These are phyloP conservation scores for Sinhomidia bicolor DNA, from an alignment of 2,888 invertebrate genomes.

Conservation along the genomic window DNA sequence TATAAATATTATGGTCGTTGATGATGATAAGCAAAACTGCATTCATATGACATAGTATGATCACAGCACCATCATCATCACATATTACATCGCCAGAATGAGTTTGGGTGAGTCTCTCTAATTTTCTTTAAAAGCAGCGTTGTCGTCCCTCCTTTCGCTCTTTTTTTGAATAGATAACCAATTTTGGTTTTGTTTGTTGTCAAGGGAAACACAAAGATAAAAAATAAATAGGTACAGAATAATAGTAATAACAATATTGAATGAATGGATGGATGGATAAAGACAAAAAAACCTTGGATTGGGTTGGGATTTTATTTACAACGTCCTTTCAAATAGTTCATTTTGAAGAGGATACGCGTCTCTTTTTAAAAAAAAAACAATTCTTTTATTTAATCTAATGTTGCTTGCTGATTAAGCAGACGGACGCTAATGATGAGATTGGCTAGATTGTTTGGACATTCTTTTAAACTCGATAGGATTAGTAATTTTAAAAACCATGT, in stretches of 20 bases:
- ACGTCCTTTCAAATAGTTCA: background rate
- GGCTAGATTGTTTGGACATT: background rate
- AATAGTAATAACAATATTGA: background rate
- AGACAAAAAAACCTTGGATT: background rate
- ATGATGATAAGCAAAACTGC: background rate
- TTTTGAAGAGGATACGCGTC: constrained; percentile 3
- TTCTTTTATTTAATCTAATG: no score
- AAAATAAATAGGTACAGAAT: background rate
- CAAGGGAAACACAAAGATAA: no score
- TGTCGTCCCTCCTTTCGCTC: background rate
- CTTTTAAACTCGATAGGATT: background rate
- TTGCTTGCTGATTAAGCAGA: no score
- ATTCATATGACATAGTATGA: background rate
- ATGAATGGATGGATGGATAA: no score
- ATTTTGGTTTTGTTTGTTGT: background rate
- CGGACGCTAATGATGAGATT: background rate
- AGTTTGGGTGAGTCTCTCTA: background rate
- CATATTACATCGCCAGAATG: no score
- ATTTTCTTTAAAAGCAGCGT: background rate
- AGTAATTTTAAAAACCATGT: no score
- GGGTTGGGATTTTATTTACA: background rate
- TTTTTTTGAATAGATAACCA: background rate
- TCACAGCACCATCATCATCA: no score
- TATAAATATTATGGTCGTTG: no score
- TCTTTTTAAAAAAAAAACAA: background rate